Evolutionary conservation across 2,888 invertebrate species (phyloP).

Genomic region (Erebia palarica): DNA sequence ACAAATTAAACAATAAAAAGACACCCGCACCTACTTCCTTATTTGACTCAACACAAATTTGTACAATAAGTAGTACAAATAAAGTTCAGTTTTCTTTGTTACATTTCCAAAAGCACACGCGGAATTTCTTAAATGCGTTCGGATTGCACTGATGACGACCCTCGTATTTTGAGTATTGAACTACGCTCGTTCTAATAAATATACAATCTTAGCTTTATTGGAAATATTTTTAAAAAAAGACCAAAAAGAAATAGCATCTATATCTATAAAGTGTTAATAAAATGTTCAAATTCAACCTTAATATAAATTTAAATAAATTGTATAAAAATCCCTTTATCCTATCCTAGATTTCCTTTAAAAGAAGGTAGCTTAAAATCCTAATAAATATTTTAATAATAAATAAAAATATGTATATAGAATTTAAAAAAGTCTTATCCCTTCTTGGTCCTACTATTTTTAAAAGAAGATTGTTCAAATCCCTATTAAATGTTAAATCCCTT

Average conservation of each 20-base stretch:
- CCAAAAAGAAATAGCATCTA: background rate
- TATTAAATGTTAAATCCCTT: slow-evolving; percentile 11
- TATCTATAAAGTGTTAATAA: slow-evolving; percentile 2
- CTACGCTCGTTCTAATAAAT: background rate
- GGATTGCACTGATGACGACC: background rate
- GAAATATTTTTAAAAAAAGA: background rate
- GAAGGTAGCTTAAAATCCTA: background rate
- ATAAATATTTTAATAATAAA: background rate
- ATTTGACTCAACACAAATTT: too few species aligned
- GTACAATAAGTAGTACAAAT: too few species aligned
- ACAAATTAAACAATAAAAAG: too few species aligned
- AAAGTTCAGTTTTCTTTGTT: too few species aligned
- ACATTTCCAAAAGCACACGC: background rate
- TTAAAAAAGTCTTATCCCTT: background rate
- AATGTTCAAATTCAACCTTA: slow-evolving; percentile 15
- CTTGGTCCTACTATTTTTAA: background rate
- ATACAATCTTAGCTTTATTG: background rate
- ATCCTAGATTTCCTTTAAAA: background rate
- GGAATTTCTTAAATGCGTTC: background rate
- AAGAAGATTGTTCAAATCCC: slow-evolving; percentile 4
- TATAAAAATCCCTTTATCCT: background rate
- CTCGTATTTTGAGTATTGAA: background rate
- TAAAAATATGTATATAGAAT: slow-evolving; percentile 17
- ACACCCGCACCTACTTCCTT: too few species aligned
- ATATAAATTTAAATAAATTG: background rate